These are phyloP conservation scores for Pagrus major DNA, from an alignment of 2,113 vertebrate species.

Conservation along the genomic window DNA sequence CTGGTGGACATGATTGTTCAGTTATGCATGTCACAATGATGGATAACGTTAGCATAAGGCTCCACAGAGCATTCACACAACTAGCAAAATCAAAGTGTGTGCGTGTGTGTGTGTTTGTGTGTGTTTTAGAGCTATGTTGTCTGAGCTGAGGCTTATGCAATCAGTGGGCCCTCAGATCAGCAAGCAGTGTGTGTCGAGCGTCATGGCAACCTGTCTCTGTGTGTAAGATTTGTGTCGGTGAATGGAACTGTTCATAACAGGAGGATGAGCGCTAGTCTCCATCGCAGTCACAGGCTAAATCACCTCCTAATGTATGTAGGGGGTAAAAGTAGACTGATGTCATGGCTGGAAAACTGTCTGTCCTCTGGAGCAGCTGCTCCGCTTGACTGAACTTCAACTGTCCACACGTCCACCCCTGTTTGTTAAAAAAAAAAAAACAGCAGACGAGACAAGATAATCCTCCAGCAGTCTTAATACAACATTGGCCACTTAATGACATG, in stretches of 20 bases:
- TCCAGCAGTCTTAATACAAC: constrained; percentile 8
- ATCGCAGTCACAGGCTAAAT: constrained; percentile 24
- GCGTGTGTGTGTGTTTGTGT: constrained; percentile 24
- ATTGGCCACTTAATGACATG: background rate
- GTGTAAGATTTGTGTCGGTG: constrained; percentile 55
- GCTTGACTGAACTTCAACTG: constrained; percentile 9
- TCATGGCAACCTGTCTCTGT: constrained; percentile 72
- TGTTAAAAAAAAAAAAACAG: constrained; percentile 26
- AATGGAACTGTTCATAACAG: constrained; percentile 57
- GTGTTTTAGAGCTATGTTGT: constrained; percentile 53
- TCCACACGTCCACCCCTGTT: constrained; percentile 23
- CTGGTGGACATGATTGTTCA: background rate
- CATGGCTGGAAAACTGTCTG: constrained; percentile 51
- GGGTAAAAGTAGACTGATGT: constrained; percentile 56
- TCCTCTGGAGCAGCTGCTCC: constrained; percentile 56
- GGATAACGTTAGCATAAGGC: background rate
- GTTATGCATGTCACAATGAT: background rate
- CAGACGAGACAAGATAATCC: constrained; percentile 50
- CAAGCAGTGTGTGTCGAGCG: constrained; percentile 59
- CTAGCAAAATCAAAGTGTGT: constrained; percentile 29
- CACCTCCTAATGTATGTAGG: constrained; percentile 28
- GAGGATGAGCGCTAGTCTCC: constrained; percentile 57
- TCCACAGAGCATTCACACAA: background rate
- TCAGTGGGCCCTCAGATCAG: constrained; percentile 59
- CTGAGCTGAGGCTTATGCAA: constrained; percentile 71